Conservation (phyloP, 92 coral and sea anemone genomes). For the Palythoa caribaeorum region DNA sequence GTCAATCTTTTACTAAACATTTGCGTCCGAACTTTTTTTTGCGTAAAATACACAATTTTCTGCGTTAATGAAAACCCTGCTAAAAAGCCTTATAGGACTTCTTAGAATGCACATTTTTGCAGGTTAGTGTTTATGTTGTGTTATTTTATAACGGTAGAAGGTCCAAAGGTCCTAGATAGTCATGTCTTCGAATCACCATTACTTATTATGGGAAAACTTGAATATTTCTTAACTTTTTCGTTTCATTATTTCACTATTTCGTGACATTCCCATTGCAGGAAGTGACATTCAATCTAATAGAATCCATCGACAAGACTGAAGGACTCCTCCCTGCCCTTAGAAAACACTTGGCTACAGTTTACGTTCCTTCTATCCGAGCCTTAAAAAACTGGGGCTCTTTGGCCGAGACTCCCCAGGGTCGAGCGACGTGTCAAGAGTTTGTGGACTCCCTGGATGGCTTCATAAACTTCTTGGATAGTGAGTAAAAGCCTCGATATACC, state of each 20-base stretch:
- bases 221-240: not conserved
- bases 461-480: slow-evolving; percentile 85
- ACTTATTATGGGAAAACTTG: not conserved
- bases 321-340: slow-evolving; percentile 74
- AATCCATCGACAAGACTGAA: slow-evolving; percentile 56
- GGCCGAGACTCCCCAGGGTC: slow-evolving; percentile 83
- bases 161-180: too few relatives aligned
- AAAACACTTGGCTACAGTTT: slow-evolving; percentile 70
- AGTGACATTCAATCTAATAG: slow-evolving; percentile 73
- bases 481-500: not conserved
- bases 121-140: too few relatives aligned
- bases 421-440: slow-evolving; percentile 70
- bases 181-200: too few relatives aligned
- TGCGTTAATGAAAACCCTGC: too few relatives aligned
- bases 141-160: too few relatives aligned
- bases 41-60: too few relatives aligned
- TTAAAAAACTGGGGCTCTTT: slow-evolving; percentile 85
- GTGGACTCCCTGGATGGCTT: slow-evolving; percentile 78
- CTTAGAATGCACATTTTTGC: too few relatives aligned
- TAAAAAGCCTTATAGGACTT: too few relatives aligned
- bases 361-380: slow-evolving; percentile 78
- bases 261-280: slow-evolving; percentile 57
- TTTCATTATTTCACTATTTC: not conserved
- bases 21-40: too few relatives aligned
- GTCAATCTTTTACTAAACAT: too few relatives aligned